Evolutionary conservation across 2,113 vertebrate genomes (phyloP), one percentile per base, ranked within the genome.

Genomic region (Orcinus orca): DNA sequence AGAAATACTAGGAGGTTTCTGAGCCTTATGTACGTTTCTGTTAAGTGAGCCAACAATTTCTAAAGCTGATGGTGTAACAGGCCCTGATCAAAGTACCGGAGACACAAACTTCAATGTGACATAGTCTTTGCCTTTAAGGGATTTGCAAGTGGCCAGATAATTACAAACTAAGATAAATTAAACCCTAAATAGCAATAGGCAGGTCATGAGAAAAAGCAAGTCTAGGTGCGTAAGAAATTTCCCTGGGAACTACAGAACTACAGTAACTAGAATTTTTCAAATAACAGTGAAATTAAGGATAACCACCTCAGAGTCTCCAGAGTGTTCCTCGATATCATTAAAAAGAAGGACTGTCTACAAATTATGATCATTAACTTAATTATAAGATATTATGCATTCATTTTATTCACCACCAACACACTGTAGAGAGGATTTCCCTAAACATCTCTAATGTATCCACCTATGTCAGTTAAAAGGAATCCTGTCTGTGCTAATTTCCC

Each of bases 331-430:
- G 7, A 25, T 90, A 97, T 92, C 93, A 97, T 95, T 97, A 97
- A 67, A 98, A 96, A 92, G 86, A 95, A 96, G 95, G 80, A 93
- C 92, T 97, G 93, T 97, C 80, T 71, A 93, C 87, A 96, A 97
- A 97, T 98, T 97, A 97, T 50, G 94, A 97, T 97, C 94, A 95
- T 96, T 97, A 96, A 86, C 93, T 97, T 97, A 96, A 97, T 97
- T 95, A 88, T 83, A 97, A 95, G 89, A 96, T 95, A 88, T 89
- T 96, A 93, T 73, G 55, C 71, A 95, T 92, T 97, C 89, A 80
- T 97, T 96, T 94, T 86, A 90, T 92, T 95, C 65, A 91, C 41
- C 79, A 33, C 73, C 53, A 63, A 70, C 77, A 90, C 53, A 88
- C 15, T 84, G 23, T 21, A 53, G 79, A 95, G 21, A 94, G 71